phyloP scores from a whole-genome alignment of 2,797 vertebrate genomes.

The Arctocebus calabarensis region DNA sequence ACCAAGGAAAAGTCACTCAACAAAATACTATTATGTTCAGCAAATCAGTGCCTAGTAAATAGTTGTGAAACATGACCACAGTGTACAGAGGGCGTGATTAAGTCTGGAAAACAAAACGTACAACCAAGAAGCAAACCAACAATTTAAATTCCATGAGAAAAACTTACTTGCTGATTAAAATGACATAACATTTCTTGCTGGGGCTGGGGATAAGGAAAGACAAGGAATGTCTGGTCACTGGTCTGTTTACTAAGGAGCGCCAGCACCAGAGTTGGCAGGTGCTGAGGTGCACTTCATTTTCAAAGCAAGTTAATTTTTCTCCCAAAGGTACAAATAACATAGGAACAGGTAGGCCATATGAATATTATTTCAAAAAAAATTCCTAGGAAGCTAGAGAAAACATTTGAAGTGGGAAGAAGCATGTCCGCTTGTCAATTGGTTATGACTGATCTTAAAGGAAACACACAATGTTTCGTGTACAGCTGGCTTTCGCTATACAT shows the following conservation, averaged over 20 bases:
- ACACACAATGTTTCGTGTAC: fast-evolving
- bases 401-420: not conserved
- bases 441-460: not conserved
- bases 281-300: not conserved
- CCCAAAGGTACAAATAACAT: not conserved
- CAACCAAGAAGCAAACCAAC: fast-evolving
- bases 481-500: too few relatives aligned
- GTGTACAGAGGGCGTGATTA: fast-evolving
- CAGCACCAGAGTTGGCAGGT: not conserved
- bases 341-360: not conserved
- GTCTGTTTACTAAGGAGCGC: not conserved
- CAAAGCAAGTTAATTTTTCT: not conserved
- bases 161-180: not conserved
- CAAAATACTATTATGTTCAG: not conserved
- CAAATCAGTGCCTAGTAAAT: not conserved
- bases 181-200: fast-evolving
- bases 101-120: not conserved
- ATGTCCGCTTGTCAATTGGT: too few relatives aligned
- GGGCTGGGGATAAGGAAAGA: not conserved
- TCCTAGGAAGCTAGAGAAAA: not conserved
- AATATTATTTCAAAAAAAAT: not conserved
- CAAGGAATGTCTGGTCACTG: not conserved
- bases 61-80: not conserved
- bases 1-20: not conserved
- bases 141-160: not conserved